Evolutionary conservation across 1,140 invertebrate species (phyloP).

Genomic region (Protaetia brevitarsis): DNA sequence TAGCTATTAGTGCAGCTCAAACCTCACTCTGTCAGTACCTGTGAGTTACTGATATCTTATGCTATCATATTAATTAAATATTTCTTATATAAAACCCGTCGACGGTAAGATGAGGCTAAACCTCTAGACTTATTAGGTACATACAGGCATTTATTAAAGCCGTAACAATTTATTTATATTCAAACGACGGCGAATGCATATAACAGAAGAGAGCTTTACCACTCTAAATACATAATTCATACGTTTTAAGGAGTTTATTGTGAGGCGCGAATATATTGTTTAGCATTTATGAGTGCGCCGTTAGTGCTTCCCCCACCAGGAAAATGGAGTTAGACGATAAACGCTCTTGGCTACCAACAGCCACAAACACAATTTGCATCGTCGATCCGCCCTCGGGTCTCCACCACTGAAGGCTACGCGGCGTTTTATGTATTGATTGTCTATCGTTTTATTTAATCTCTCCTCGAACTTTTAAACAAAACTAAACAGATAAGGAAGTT

Average conservation of each 20-base stretch:
- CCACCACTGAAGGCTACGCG: not conserved
- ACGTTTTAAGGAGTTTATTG: constrained; percentile 36
- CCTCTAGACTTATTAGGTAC: constrained; percentile 31
- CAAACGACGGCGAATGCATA: constrained; percentile 3
- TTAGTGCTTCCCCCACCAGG: constrained; percentile 31
- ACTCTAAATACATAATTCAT: constrained; percentile 36
- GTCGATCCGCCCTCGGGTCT: not conserved
- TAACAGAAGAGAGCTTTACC: constrained; percentile 14
- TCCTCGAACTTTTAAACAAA: not conserved
- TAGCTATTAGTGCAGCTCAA: no score
- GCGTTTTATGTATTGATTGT: not conserved
- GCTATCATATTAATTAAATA: constrained; percentile 23
- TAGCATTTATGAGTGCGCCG: constrained; percentile 35
- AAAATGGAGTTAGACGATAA: constrained; percentile 37
- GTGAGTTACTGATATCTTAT: no score
- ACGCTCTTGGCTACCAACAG: constrained; percentile 29
- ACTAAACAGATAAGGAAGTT: not conserved
- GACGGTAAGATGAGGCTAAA: constrained; percentile 3
- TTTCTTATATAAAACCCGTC: constrained; percentile 20
- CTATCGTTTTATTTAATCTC: constrained; percentile 5
- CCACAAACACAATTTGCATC: constrained; percentile 36
- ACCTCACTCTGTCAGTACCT: no score
- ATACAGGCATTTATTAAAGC: constrained; percentile 12
- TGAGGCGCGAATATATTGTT: constrained; percentile 34
- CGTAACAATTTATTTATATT: constrained; percentile 11